Base-by-base conservation (phyloP, 2,888 invertebrate species). In the Nasonia oneida region DNA sequence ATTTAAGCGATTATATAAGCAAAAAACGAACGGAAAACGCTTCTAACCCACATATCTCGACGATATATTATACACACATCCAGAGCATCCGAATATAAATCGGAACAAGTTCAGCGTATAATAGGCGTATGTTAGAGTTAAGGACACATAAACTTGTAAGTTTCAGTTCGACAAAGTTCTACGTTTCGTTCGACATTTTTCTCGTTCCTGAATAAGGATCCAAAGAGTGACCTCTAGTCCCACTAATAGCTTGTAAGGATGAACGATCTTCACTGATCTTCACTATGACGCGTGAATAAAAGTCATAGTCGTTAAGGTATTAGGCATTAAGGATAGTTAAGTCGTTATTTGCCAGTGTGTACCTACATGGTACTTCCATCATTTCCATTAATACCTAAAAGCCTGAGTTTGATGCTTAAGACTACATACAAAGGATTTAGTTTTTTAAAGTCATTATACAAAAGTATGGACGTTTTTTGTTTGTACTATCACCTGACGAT, bases 221-320 rank as follows among this genome's bases (percentile, higher is more conserved):
- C 86, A 86, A 89, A 90, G 93, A 92, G 93, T 92, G 85, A 88
- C 89, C 87, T 92, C 93, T 93, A 93, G 93, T 93, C 93, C 87
- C 88, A 79, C 50, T 76, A 67, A 18, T 92, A 91, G 89, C 87
- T 87, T 47, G 79, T 92, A 92, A 92, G 91, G 86, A 12, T 79
- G 70, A 86, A 29, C 80, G 87, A 87, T 78, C 81, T 83, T 85
- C 23, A 76, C 15, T 57, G 80, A 67, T 80, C 77, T n/a, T 73
- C 42, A 73, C 70, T 33, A 47, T 73, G 23, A 23, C 15, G 39
- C 42, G 67, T 73, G 53, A 84, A 77, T 50, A 80, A 86, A 74
- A 82, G 75, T 86, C 82, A 75, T 87, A 85, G 73, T 5, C 83
- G 2, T 39, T 87, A 87, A 85, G 83, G n/a, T 83, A 42, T 42